phyloP scores from a whole-genome alignment of 2,888 invertebrate species.

The Epiperipatus broadwayi region DNA sequence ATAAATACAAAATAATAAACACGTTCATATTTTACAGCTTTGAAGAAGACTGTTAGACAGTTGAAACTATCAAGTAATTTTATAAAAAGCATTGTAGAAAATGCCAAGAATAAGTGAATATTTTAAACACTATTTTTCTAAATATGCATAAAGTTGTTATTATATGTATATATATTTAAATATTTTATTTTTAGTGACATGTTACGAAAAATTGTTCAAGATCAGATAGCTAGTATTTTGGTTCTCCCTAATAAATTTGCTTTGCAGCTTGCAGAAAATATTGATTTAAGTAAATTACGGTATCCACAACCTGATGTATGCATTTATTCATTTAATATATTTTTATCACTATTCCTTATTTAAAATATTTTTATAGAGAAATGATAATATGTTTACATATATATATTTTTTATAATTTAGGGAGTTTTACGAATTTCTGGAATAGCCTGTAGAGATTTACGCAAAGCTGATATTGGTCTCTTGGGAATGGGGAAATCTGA shows the following conservation, averaged over 20 bases:
- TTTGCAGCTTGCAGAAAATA: constrained; percentile 62
- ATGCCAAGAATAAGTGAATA: no score
- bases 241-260: constrained; percentile 90
- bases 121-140: constrained; percentile 6
- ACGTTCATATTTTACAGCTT: no score
- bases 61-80: no score
- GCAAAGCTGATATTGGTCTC: constrained; percentile 84
- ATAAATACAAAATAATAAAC: neutral
- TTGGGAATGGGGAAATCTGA: constrained; percentile 91
- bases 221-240: constrained; percentile 76
- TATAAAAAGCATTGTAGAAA: no score
- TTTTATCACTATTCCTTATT: neutral
- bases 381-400: neutral
- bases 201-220: constrained; percentile 62
- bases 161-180: constrained; percentile 7
- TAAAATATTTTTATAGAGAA: constrained; percentile 6
- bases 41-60: no score
- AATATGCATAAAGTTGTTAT: no score
- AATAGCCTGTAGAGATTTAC: constrained; percentile 79
- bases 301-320: constrained; percentile 78
- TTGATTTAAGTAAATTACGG: constrained; percentile 58
- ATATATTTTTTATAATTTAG: constrained; percentile 36
- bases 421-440: constrained; percentile 84
- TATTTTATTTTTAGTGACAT: constrained; percentile 47
- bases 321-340: constrained; percentile 4